Percentiles rank a stretch among this genome's conserved stretches.
Conservation (phyloP, 2,888 invertebrate genomes). For the Uloborus plumipes region DNA sequence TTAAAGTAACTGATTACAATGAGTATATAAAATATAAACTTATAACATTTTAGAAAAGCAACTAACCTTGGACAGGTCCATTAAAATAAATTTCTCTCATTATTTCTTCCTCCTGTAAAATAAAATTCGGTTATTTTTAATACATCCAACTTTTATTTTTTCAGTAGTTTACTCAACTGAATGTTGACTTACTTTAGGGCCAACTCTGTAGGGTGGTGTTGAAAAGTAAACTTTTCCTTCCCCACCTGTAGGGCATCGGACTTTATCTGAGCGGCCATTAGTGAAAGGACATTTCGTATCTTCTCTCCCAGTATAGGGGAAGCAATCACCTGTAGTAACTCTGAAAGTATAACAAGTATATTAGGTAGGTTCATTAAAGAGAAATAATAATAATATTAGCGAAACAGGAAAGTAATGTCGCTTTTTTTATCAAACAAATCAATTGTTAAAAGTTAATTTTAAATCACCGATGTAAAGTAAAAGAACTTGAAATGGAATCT, state of each 20-base stretch:
- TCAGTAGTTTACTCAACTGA: too few species aligned
- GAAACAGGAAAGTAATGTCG: too few species aligned
- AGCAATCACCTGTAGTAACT: conserved; percentile 86
- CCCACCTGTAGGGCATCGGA: conserved; percentile 66
- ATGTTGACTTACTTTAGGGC: conserved; percentile 67
- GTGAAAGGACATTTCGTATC: conserved; percentile 77
- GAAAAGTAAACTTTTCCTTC: conserved; percentile 70
- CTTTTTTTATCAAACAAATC: too few species aligned
- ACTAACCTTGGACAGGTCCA: conserved; percentile 90
- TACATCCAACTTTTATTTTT: too few species aligned
- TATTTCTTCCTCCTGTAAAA: conserved; percentile 78
- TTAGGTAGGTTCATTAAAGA: too few species aligned
- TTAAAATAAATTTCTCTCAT: conserved; percentile 91
- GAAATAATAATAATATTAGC: too few species aligned
- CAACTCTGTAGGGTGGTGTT: conserved; percentile 73
- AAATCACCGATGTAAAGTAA: too few species aligned
- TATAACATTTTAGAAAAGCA: not conserved
- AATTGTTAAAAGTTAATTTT: too few species aligned
- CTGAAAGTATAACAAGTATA: conserved; percentile 73
- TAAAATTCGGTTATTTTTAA: too few species aligned
- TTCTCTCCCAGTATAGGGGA: conserved; percentile 79
- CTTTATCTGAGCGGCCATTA: conserved; percentile 63
- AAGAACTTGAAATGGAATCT: too few species aligned
- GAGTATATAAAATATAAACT: not conserved
- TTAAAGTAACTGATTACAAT: too few species aligned